Base-by-base conservation (phyloP, 2,888 invertebrate genomes). In the Tetragnatha montana region DNA sequence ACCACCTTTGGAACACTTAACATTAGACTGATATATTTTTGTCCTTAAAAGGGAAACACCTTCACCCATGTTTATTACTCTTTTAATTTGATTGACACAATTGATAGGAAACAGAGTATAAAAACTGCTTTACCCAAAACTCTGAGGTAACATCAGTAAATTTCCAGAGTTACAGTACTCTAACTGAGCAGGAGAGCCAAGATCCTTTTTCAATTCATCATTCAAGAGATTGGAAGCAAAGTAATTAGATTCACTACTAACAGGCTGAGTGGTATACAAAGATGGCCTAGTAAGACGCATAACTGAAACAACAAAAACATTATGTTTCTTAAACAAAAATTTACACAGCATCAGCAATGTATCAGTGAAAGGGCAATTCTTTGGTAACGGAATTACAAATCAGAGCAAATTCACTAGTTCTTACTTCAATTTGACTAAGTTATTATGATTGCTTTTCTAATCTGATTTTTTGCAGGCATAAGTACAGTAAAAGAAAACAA, bases 111-210 rank as follows among this genome's bases (percentile, higher is more conserved):
- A 35, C 1, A 35, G 35, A 35, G 35, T 35, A 35, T 35, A 84
- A 14, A 71, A 78, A 88, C 3, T 49, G 14, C 91, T 93, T 92
- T 93, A 96, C 96, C 99, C 99, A 94, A 99, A 99, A 93, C 97
- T 98, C 94, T 99, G 99, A 17, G 99, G 99, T 82, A 99, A 94
- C 87, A 98, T 95, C 92, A 99, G 95, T 93, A 98, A 97, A 93
- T 98, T 97, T 1, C 98, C 98, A 84, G 97, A 95, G n/a, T 96
- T 95, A 84, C 97, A 94, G 0, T 96, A 96, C 94, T 97, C 97
- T 93, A 97, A 95, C 87, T 96, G 96, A 90, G 95, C 95, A 0
- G 97, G 96, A 51, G 97, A 95, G n/a, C 97, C 96, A 19, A 97
- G 96, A 94, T 98, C 98, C 92, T 96, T 95, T 93, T 96, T 96